Evolutionary conservation across 92 coral and sea anemone genomes (phyloP).

Genomic region (Pocillopora grandis): DNA sequence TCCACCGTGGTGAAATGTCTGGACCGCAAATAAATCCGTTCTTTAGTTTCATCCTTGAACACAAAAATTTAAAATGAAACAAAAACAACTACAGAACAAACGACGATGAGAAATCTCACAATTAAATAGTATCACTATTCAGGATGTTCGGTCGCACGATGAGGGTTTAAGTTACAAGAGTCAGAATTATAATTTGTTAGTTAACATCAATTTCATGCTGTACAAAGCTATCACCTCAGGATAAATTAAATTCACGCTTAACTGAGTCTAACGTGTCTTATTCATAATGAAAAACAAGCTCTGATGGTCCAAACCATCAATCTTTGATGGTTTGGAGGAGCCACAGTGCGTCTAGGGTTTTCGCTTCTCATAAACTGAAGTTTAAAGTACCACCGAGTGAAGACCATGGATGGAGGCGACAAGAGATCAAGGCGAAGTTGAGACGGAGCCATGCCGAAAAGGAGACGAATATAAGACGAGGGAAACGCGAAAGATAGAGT

Average conservation of each 20-base stretch:
- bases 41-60: not conserved
- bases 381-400: too few relatives aligned
- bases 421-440: too few relatives aligned
- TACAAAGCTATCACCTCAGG: conserved; percentile 25
- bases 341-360: too few relatives aligned
- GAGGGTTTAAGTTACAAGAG: conserved; percentile 1
- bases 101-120: not conserved
- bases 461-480: too few relatives aligned
- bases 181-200: not conserved
- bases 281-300: too few relatives aligned
- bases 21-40: conserved; percentile 67
- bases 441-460: too few relatives aligned
- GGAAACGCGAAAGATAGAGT: too few relatives aligned
- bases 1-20: conserved; percentile 80
- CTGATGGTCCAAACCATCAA: too few relatives aligned
- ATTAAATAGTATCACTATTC: not conserved
- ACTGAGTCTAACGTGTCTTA: not conserved
- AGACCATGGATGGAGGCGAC: too few relatives aligned
- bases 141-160: not conserved
- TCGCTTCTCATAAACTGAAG: too few relatives aligned
- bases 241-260: not conserved
- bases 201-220: conserved; percentile 7
- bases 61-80: not conserved
- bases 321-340: too few relatives aligned
- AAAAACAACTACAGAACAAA: not conserved